A percentile compares a stretch with the other conserved stretches of the same genome.
Evolutionary conservation across 37 sponge, comb jelly and placozoan species (phyloP).

Genomic region (Halisarca cf. caerulea): DNA sequence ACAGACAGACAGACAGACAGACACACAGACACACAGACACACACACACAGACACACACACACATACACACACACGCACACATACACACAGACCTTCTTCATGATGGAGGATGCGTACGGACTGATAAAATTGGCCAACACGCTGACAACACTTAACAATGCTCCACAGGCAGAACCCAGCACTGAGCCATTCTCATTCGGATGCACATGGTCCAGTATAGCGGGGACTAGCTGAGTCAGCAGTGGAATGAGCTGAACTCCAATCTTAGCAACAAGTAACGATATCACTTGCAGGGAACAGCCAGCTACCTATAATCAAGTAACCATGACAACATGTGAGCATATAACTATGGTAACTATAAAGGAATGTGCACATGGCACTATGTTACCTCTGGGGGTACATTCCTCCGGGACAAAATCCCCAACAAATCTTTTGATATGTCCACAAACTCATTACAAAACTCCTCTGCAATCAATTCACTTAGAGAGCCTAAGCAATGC

Average conservation of each 20-base stretch:
- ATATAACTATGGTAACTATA: no score
- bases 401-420: conserved; percentile 13
- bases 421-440: background rate
- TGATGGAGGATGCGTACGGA: conserved; percentile 36
- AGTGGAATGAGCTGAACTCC: conserved; percentile 62
- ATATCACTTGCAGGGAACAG: no score
- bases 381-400: background rate
- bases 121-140: conserved; percentile 73
- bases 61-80: no score
- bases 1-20: no score
- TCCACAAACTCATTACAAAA: background rate
- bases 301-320: no score
- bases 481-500: background rate
- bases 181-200: background rate
- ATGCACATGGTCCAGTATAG: background rate
- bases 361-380: background rate
- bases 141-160: conserved; percentile 38
- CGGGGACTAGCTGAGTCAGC: conserved; percentile 48
- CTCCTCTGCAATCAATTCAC: background rate
- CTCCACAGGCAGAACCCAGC: conserved; percentile 41
- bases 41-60: no score
- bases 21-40: no score
- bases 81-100: conserved; percentile 38
- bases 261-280: conserved; percentile 12
- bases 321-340: no score